Conservation (phyloP, 2,797 vertebrate genomes). For the Hephaestus fuliginosus region DNA sequence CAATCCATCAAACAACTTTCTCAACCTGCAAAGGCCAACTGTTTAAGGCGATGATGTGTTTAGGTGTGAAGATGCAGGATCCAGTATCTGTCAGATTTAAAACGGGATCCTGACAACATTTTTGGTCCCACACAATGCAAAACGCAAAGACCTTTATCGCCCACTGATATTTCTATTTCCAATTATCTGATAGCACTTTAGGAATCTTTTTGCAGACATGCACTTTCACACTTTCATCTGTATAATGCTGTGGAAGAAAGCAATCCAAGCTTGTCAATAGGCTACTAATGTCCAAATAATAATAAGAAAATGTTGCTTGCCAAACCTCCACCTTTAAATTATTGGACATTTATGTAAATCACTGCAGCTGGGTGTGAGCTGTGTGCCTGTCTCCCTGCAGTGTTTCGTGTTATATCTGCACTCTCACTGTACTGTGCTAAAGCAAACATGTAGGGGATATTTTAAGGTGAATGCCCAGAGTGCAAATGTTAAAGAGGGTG, state of each 20-base stretch:
- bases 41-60: not conserved
- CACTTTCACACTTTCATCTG: not conserved
- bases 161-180: not conserved
- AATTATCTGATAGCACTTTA: not conserved
- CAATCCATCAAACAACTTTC: not conserved
- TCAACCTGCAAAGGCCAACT: not conserved
- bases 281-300: not conserved
- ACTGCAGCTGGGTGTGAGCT: not conserved
- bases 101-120: not conserved
- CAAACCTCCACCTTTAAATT: not conserved
- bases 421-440: not conserved
- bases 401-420: not conserved
- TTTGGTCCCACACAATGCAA: not conserved
- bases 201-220: not conserved
- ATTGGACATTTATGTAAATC: not conserved
- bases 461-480: not conserved
- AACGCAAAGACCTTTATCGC: not conserved
- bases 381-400: not conserved
- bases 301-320: not conserved
- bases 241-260: not conserved
- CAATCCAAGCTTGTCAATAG: not conserved
- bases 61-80: not conserved
- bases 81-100: not conserved
- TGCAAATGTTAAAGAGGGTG: not conserved
- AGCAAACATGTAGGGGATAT: not conserved